Base-by-base conservation (phyloP, 2,888 invertebrate species). In the Athalia rosae region DNA sequence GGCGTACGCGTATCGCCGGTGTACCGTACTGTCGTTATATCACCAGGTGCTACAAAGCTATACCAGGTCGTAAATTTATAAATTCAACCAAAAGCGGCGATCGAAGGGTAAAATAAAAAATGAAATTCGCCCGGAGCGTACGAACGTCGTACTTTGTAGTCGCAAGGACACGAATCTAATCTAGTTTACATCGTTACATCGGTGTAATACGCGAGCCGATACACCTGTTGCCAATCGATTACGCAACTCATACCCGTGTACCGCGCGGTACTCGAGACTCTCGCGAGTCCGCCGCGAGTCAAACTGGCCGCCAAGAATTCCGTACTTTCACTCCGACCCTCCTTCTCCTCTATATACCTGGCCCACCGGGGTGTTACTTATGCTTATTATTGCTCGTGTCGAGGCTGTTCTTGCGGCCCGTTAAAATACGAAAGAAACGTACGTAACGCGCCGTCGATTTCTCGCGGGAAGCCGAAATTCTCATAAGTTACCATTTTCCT, bases 321-420 rank as follows among this genome's bases (percentile, higher is more conserved):
- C 85, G 81, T 85, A 87, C 88, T 88, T 88, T 88, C 88, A 87
- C 88, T 88, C 83, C 79, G 78, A 76, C 79, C 77, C 79, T 48
- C 53, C 59, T 43, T 58, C n/a, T 9, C 47, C 48, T 2, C 71
- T 56, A 43, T n/a, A 4, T 15, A 28, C 69, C 41, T 43, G 45
- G 15, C 59, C 74, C 73, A 45, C 61, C 71, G n/a, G 74, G 61
- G 74, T 61, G 61, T 74, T 13, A 15, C 45, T 28, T 28, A 28
- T 28, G 28, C 28, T 28, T 28, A 28, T 28, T 28, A 28, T 28
- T 64, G 7, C 15, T 61, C 41, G 48, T 28, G 53, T 48, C 15
- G 50, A 13, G 6, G 64, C 8, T 47, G n/a, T 45, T 47, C 11
- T 48, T 41, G n/a, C 7, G n/a, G 59, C 13, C 11, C 59, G n/a